phyloP scores from a whole-genome alignment of 2,888 invertebrate genomes.

The Habrosyne pyritoides region DNA sequence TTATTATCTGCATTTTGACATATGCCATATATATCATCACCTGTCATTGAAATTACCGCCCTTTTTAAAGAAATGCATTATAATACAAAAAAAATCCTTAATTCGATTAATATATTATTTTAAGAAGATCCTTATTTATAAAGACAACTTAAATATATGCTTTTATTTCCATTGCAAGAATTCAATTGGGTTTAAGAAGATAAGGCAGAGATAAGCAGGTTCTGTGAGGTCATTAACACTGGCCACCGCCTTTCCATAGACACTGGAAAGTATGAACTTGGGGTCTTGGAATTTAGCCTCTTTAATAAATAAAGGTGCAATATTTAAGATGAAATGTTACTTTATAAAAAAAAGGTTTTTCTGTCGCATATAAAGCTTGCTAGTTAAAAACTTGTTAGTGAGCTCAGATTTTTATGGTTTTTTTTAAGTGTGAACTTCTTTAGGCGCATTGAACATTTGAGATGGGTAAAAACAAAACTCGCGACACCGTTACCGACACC shows the following conservation, averaged over 20 bases:
- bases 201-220: conserved; percentile 50
- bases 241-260: conserved; percentile 22
- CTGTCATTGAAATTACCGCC: no score
- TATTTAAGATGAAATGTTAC: neutral
- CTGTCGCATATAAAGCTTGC: no score
- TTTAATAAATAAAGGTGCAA: neutral
- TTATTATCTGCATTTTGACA: no score
- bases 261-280: conserved; percentile 20
- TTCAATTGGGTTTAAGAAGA: conserved; percentile 30
- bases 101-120: neutral
- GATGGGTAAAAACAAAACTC: no score
- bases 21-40: no score
- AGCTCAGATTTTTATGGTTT: no score
- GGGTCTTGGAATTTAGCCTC: neutral
- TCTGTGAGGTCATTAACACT: conserved; percentile 49
- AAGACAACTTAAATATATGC: conserved; percentile 7
- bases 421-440: no score
- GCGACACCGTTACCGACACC: no score
- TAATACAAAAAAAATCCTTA: no score
- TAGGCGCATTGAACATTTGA: no score
- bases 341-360: neutral
- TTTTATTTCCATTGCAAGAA: conserved; percentile 12
- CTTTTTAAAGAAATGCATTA: no score
- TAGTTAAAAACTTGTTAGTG: no score
- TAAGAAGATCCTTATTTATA: conserved; percentile 2